These are phyloP conservation scores for Echinops telfairi DNA, from an alignment of 2,113 vertebrate genomes.

Conservation along the genomic window DNA sequence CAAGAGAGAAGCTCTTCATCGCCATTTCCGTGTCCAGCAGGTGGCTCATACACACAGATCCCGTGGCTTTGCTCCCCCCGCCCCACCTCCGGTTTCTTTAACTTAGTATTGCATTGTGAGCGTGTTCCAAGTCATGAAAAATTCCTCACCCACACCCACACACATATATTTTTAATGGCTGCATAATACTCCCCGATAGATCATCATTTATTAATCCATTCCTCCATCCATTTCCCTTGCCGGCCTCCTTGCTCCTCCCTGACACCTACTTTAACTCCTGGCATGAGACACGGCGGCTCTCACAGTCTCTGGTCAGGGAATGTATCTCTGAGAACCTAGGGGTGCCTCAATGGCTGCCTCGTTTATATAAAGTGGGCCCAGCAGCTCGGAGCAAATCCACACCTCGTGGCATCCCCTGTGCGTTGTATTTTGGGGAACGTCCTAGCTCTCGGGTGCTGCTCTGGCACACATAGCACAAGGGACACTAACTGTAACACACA, in stretches of 20 bases:
- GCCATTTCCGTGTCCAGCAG: too few species aligned
- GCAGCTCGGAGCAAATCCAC: slow-evolving; percentile 50
- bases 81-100: background rate
- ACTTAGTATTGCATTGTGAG: background rate
- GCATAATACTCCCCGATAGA: background rate
- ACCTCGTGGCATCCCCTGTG: fast-evolving
- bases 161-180: slow-evolving; percentile 55
- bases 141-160: background rate
- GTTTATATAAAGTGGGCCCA: slow-evolving; percentile 59
- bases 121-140: background rate
- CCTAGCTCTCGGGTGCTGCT: background rate
- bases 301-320: background rate
- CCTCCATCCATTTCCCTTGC: background rate
- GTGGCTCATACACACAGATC: background rate
- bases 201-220: slow-evolving; percentile 5
- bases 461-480: background rate
- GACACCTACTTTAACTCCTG: background rate
- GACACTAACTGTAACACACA: too few species aligned
- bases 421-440: background rate
- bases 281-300: slow-evolving; percentile 48
- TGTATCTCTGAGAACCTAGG: slow-evolving; percentile 21
- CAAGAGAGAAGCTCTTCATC: background rate
- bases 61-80: background rate
- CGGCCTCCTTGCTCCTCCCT: background rate
- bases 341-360: slow-evolving; percentile 51